Evolutionary conservation across 2,797 vertebrate species (phyloP).

Genomic region (Sebastes ruberrimus): DNA sequence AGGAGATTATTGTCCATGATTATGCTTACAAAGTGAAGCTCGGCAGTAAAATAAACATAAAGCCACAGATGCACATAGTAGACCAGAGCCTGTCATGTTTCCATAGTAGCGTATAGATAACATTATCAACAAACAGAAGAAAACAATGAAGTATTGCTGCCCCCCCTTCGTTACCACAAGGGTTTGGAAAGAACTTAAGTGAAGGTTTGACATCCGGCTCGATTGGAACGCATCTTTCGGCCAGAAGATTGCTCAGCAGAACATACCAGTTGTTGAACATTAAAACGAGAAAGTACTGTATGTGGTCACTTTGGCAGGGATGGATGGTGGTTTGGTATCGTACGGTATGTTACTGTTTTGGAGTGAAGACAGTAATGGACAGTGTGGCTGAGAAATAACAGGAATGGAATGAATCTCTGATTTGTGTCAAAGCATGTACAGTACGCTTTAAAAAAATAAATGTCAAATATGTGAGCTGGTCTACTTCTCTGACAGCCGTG

Average conservation of each 20-base stretch:
- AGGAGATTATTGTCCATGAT: background rate
- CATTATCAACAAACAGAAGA: background rate
- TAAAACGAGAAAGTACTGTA: conserved; percentile 26
- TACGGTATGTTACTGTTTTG: conserved; percentile 37
- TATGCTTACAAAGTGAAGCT: background rate
- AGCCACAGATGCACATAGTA: background rate
- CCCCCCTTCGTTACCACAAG: background rate
- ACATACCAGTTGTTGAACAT: conserved; percentile 26
- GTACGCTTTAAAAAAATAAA: background rate
- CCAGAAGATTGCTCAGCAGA: conserved; percentile 29
- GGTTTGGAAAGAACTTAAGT: conserved; percentile 2
- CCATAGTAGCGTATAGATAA: background rate
- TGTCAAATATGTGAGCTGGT: background rate
- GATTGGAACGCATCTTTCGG: conserved; percentile 30
- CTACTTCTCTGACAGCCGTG: background rate
- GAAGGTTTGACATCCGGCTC: conserved; percentile 9
- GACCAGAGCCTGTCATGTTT: conserved; percentile 3
- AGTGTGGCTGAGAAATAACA: conserved; percentile 10
- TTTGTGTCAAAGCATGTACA: background rate
- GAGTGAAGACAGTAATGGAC: conserved; percentile 26
- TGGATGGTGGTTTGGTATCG: conserved; percentile 32
- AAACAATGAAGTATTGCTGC: conserved; percentile 1
- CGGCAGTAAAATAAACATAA: background rate
- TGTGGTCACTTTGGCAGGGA: conserved; percentile 50
- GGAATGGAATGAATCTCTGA: conserved; percentile 24